Evolutionary conservation across 2,797 vertebrate species (phyloP), one percentile per base, ranked within the genome.

Genomic region (Molossus molossus): DNA sequence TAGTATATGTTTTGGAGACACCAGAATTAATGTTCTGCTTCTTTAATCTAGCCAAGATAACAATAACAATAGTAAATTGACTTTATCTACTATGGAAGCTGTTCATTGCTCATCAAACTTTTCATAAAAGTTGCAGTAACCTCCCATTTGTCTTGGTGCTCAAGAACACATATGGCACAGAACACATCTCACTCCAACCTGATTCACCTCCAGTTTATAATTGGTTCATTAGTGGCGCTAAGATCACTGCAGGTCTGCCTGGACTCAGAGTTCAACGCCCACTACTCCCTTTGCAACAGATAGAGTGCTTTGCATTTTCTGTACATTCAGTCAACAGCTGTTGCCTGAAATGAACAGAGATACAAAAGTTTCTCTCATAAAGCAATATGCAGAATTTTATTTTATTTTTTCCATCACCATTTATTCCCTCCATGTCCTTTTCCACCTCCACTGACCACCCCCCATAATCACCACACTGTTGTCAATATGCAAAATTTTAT

Each of bases 81-180:
- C 64, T 33, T 18, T 62, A 72, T 25, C 50, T 55, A 53, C 5
- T 60, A 15, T n/a, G 5, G 48, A 79, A 73, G 4, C 20, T 27
- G n/a, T 83, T 87, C 37, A 87, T 69, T 87, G 87, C 13, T 87
- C 58, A 64, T 80, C 57, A 64, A 85, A 69, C 12, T 69, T 86
- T 79, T 96, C 40, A 93, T 64, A 55, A 73, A 81, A 67, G 2
- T 45, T 73, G 6, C 20, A 84, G 33, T 13, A 85, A 90, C 29
- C 23, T 75, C 73, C 17, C 21, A 5, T 64, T 48, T 72, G 58
- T n/a, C 53, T 62, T 76, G 13, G 9, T 69, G 79, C 57, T 83
- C 77, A 91, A 62, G 45, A 23, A 67, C 29, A 77, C 5, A 11
- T 33, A 11, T 50, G 9, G 48, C 1, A n/a, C 9, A 50, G 20